A percentile compares a stretch with the other conserved stretches of the same genome.
phyloP scores from a whole-genome alignment of 2,797 vertebrate genomes.

The Galaxias olidus region DNA sequence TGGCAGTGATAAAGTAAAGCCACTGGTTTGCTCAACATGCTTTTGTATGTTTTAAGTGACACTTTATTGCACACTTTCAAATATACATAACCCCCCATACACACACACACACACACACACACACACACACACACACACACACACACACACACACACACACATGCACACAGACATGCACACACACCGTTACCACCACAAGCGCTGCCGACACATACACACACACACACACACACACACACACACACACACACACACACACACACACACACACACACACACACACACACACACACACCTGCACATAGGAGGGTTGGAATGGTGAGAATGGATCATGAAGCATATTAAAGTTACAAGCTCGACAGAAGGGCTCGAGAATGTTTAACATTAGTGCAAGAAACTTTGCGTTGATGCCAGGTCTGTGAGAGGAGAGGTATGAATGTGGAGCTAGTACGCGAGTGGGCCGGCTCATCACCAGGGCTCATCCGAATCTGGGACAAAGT shows the following conservation, averaged over 20 bases:
- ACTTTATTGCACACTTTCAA: conserved; percentile 10
- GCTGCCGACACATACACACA: background rate
- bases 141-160: conserved; percentile 16
- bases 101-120: conserved; percentile 2
- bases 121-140: conserved; percentile 8
- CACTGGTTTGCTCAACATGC: too few species aligned
- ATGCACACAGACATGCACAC: conserved; percentile 16
- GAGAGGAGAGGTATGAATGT: conserved; percentile 56
- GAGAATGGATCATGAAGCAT: conserved; percentile 32
- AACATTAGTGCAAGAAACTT: conserved; percentile 44
- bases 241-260: conserved; percentile 14
- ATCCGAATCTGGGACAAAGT: conserved; percentile 25
- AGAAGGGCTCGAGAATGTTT: conserved; percentile 59
- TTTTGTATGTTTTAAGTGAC: background rate
- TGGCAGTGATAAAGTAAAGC: too few species aligned
- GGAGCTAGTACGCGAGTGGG: conserved; percentile 52
- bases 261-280: too few species aligned
- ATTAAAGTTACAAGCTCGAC: conserved; percentile 35
- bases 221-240: background rate
- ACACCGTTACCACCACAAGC: background rate
- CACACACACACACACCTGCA: too few species aligned
- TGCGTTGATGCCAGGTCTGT: conserved; percentile 49
- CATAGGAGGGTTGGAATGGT: too few species aligned
- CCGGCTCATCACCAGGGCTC: background rate
- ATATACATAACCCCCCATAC: background rate